These are phyloP conservation scores for Brassicogethes aeneus DNA, from an alignment of 2,888 invertebrate genomes.

Conservation along the genomic window DNA sequence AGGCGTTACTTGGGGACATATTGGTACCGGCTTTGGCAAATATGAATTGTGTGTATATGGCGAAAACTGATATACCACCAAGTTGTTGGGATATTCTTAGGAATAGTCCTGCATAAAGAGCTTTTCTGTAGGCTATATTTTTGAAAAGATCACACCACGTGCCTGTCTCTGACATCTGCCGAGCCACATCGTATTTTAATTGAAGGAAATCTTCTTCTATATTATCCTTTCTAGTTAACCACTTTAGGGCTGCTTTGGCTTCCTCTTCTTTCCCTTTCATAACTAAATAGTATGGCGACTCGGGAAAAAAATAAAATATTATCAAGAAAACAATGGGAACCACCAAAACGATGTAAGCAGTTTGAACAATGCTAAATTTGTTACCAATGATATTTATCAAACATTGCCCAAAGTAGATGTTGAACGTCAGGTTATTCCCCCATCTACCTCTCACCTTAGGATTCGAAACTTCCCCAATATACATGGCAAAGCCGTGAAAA, in stretches of 20 bases:
- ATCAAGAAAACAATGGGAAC: slow-evolving; percentile 49
- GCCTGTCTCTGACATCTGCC: slow-evolving; percentile 26
- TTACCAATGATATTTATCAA: slow-evolving; percentile 45
- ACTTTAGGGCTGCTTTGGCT: slow-evolving; percentile 18
- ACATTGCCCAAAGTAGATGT: slow-evolving; percentile 23
- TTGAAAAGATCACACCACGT: slow-evolving; percentile 23
- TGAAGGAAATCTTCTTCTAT: slow-evolving; percentile 19
- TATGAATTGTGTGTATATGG: slow-evolving; percentile 25
- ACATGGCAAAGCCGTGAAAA: slow-evolving; percentile 23
- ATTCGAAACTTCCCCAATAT: slow-evolving; percentile 26
- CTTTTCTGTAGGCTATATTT: slow-evolving; percentile 22
- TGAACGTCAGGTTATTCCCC: slow-evolving; percentile 24
- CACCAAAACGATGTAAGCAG: slow-evolving; percentile 47
- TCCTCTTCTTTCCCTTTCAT: slow-evolving; percentile 17
- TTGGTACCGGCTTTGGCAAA: slow-evolving; percentile 28
- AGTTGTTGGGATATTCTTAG: slow-evolving; percentile 25
- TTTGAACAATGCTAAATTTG: slow-evolving; percentile 43
- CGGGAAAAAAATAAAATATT: slow-evolving; percentile 51
- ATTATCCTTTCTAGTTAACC: slow-evolving; percentile 16
- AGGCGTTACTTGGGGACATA: slow-evolving; percentile 23
- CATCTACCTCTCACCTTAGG: slow-evolving; percentile 26
- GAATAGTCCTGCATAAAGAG: slow-evolving; percentile 21
- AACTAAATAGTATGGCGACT: slow-evolving; percentile 33
- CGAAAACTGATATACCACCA: slow-evolving; percentile 21
- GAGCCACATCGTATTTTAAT: slow-evolving; percentile 18